Evolutionary conservation across 2,113 vertebrate species (phyloP), one percentile per base, ranked within the genome.

Genomic region (Thinocorus orbignyianus): DNA sequence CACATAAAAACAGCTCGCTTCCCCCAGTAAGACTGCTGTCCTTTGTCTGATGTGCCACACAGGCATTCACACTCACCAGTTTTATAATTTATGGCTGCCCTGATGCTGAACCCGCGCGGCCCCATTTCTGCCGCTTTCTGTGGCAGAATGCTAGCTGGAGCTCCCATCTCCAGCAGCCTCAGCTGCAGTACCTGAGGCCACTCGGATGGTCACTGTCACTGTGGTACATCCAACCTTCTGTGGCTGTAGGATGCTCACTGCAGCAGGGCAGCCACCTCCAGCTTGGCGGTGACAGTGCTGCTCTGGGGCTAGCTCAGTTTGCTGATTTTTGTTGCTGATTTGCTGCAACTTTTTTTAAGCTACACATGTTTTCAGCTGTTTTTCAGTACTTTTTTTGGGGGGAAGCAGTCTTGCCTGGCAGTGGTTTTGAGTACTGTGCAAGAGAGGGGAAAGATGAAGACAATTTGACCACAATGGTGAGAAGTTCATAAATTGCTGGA

Each of bases 61-160:
- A 69, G 61, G 79, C 91, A 37, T 66, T 92, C 10, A 7, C 33
- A 2, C 68, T 86, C 80, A 10, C 0, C 10, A 23, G 2, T 42
- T 92, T 60, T 39, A 41, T 76, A 91, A 95, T 94, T 97, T 91
- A 93, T 91, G 17, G 10, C 81, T 95, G 95, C 86, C 86, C 93
- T 2, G 16, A 52, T 0, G 22, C 61, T 96, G 96, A 97, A 95
- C 89, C 57, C 48, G 0, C 1, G 0, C 1, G 2, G 91, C 58
- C 52, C 61, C 1, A 0, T 80, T 80, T 35, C 84, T 82, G 86
- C 91, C 0, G 5, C 48, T 61, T 24, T 16, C 83, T 1, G 1
- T 26, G 86, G 70, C 42, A 30, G 35, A 54, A 51, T 1, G 1
- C 22, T 11, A 10, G 30, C 52, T n/a, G 46, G 42, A 79, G 79